Conservation (phyloP, 1,140 invertebrate species). For the Battus philenor region DNA sequence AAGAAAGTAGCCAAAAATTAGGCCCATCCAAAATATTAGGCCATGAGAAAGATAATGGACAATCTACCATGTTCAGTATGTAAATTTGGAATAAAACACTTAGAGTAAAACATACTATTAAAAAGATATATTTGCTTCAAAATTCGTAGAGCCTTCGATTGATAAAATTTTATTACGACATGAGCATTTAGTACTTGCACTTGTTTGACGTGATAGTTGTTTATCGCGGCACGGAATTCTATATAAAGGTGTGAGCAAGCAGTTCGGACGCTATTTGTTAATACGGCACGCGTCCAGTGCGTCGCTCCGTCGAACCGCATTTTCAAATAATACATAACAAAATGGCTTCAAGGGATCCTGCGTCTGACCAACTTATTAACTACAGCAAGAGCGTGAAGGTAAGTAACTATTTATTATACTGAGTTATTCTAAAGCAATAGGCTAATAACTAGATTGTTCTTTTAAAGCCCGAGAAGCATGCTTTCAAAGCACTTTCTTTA, state of each 20-base stretch:
- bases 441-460: no score
- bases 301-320: conserved; percentile 38
- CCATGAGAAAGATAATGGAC: no score
- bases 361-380: conserved; percentile 82
- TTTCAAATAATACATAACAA: conserved; percentile 20
- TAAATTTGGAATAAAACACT: no score
- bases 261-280: conserved; percentile 37
- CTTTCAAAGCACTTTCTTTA: no score
- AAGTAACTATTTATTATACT: no score
- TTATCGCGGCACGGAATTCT: conserved; percentile 46
- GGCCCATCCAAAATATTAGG: no score
- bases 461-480: no score
- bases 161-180: background rate
- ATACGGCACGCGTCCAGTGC: conserved; percentile 47
- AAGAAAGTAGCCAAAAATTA: no score
- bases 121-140: no score
- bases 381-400: conserved; percentile 81
- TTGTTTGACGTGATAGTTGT: conserved; percentile 45
- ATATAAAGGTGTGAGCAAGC: conserved; percentile 41
- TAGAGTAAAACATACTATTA: no score
- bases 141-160: background rate
- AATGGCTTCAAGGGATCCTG: conserved; percentile 79
- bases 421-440: no score
- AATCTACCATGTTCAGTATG: no score
- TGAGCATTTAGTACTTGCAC: conserved; percentile 18